Base-by-base conservation (phyloP, 1,140 invertebrate species). In the Phthorimaea operculella region DNA sequence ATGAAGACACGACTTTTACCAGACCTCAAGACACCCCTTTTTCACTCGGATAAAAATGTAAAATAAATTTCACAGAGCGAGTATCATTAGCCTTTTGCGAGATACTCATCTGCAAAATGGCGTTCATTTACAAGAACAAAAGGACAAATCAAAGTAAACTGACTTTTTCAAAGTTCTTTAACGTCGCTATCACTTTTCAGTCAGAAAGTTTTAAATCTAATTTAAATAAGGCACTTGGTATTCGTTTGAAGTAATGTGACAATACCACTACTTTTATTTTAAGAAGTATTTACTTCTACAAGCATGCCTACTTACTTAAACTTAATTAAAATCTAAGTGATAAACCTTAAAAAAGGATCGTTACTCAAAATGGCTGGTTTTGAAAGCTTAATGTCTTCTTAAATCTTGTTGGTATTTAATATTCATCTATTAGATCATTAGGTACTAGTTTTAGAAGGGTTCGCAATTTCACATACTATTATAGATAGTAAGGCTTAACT, bases 81-180 rank as follows among this genome's bases (percentile, higher is more conserved):
- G 14, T 47, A 47, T 47, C 45, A 39, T 39, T 39, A 39, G 36
- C 36, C 45, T 15, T 11, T 9, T 10, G 45, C 8, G 16, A 47
- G 45, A 16, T 47, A 47, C 11, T n/a, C 45, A 47, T 47, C 45
- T 47, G 15, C 45, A 47, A 47, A 42, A 16, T 15, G 45, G 14
- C 45, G 14, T 47, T 47, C 45, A 47, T 47, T 47, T 47, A 18
- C 45, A 47, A 47, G 17, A 18, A 47, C 45, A 47, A 47, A 47
- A 18, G 14, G 45, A 47, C 45, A 18, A 47, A 47, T 47, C 45
- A 47, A 47, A 47, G 45, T 15, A 18, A 47, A 16, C 14, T 9
- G 45, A 16, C 14, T 47, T 11, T 9, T n/a, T 39, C 36, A 10
- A 39, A 47, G 17, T 47, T 47, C 45, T 47, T 45, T 45, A 11